These are phyloP conservation scores for Sebastes schlegelii DNA, from an alignment of 2,113 vertebrate genomes.

Conservation along the genomic window DNA sequence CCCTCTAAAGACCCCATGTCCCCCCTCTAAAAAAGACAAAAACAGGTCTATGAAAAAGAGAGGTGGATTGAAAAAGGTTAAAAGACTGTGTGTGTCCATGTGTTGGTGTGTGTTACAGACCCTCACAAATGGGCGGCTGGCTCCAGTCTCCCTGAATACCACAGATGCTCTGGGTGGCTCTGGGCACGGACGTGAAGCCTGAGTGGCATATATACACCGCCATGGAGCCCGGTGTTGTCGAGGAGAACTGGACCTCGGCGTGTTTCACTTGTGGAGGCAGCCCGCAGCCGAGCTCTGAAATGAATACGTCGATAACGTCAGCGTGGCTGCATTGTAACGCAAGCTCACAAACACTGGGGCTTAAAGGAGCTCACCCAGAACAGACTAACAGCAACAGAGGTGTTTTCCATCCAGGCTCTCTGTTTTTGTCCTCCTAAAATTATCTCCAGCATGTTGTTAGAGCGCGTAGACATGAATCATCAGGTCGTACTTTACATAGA, in stretches of 20 bases:
- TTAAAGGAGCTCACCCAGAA: slow-evolving; percentile 43
- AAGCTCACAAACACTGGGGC: slow-evolving; percentile 26
- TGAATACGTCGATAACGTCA: slow-evolving; percentile 14
- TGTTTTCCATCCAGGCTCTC: slow-evolving; percentile 54
- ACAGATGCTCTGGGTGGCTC: slow-evolving; percentile 87
- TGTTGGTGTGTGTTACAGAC: slow-evolving; percentile 77
- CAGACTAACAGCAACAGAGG: slow-evolving; percentile 44
- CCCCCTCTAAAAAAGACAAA: too few species aligned
- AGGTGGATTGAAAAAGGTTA: too few species aligned
- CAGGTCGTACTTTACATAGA: slow-evolving; percentile 61
- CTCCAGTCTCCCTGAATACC: slow-evolving; percentile 90
- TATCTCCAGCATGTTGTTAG: slow-evolving; percentile 45
- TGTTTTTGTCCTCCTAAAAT: slow-evolving; percentile 60
- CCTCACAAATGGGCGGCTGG: slow-evolving; percentile 89
- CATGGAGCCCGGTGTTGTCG: slow-evolving; percentile 86
- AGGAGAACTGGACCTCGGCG: slow-evolving; percentile 86
- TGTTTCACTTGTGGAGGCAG: slow-evolving; percentile 88
- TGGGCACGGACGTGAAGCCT: slow-evolving; percentile 86
- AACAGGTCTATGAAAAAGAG: too few species aligned
- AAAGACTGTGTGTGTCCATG: not conserved
- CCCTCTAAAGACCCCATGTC: too few species aligned
- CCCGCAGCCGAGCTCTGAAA: slow-evolving; percentile 89
- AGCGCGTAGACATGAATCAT: slow-evolving; percentile 58
- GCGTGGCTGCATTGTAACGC: slow-evolving; percentile 54
- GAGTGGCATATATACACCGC: slow-evolving; percentile 88